A percentile compares a stretch with the other conserved stretches of the same genome.
Evolutionary conservation across 1,140 invertebrate genomes (phyloP).

Genomic region (Leptoteleia sp.): DNA sequence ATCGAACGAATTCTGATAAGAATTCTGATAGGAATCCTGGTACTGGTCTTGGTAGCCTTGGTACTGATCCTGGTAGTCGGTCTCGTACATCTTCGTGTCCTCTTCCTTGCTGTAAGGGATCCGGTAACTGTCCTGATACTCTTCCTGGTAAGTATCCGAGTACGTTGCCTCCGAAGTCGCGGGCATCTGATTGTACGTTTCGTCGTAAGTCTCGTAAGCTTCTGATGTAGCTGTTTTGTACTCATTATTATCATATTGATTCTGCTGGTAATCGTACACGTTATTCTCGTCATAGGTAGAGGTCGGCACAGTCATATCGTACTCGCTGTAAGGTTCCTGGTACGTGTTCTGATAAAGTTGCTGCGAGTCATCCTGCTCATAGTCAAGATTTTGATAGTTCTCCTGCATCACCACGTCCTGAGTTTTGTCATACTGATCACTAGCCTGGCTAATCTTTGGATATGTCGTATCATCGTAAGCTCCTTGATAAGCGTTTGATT

Average conservation of each 20-base stretch:
- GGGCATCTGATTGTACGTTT: conserved; percentile 63
- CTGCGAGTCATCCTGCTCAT: conserved; percentile 72
- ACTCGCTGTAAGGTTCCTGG: conserved; percentile 69
- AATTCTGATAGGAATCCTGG: conserved; percentile 73
- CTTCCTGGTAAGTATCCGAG: conserved; percentile 66
- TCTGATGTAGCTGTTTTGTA: conserved; percentile 60
- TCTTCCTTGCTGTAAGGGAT: conserved; percentile 72
- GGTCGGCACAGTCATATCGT: conserved; percentile 62
- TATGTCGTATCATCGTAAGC: conserved; percentile 75
- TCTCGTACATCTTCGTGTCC: conserved; percentile 63
- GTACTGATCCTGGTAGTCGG: conserved; percentile 70
- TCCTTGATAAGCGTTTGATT: conserved; percentile 80
- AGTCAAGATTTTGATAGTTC: conserved; percentile 71
- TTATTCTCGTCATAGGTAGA: conserved; percentile 72
- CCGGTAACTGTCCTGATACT: conserved; percentile 66
- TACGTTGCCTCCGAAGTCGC: conserved; percentile 62
- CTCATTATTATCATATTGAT: conserved; percentile 73
- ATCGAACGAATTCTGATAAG: conserved; percentile 73
- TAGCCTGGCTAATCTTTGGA: conserved; percentile 65
- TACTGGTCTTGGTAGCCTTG: conserved; percentile 64
- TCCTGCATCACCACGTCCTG: conserved; percentile 69
- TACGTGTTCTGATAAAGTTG: conserved; percentile 68
- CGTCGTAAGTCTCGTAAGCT: conserved; percentile 68
- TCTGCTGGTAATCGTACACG: conserved; percentile 68
- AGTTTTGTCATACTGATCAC: conserved; percentile 71